These are phyloP conservation scores for Pristiophorus japonicus DNA, from an alignment of 2,113 vertebrate genomes.

Conservation along the genomic window DNA sequence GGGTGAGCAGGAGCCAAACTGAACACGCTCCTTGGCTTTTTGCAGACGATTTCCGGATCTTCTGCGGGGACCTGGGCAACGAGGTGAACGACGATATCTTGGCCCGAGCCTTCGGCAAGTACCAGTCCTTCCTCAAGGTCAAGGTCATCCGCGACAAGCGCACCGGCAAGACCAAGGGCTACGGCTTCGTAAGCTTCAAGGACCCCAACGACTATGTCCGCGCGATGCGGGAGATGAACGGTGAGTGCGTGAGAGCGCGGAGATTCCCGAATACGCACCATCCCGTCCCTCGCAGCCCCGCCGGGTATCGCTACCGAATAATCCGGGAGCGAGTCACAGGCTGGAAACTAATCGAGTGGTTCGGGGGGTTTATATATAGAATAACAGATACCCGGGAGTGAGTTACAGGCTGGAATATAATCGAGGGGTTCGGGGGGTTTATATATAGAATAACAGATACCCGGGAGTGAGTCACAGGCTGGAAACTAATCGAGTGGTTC, in stretches of 20 bases:
- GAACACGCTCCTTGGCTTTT: neutral
- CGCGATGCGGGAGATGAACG: conserved; percentile 90
- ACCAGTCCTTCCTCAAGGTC: conserved; percentile 84
- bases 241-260: conserved; percentile 49
- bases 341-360: neutral
- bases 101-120: conserved; percentile 80
- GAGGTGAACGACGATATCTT: conserved; percentile 89
- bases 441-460: conserved; percentile 1
- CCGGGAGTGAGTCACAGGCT: neutral
- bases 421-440: neutral
- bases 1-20: too few relatives aligned
- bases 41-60: conserved; percentile 89
- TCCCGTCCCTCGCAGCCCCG: neutral
- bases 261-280: too few relatives aligned
- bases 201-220: conserved; percentile 86
- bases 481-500: neutral
- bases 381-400: neutral
- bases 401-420: neutral
- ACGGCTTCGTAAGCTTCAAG: conserved; percentile 89
- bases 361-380: neutral
- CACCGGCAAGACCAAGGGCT: conserved; percentile 86
- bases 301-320: neutral
- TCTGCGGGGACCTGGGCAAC: conserved; percentile 86
- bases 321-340: neutral
- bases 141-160: conserved; percentile 89